Evolutionary conservation across 2,113 vertebrate genomes (phyloP).

Genomic region (Toxotes chatareus): DNA sequence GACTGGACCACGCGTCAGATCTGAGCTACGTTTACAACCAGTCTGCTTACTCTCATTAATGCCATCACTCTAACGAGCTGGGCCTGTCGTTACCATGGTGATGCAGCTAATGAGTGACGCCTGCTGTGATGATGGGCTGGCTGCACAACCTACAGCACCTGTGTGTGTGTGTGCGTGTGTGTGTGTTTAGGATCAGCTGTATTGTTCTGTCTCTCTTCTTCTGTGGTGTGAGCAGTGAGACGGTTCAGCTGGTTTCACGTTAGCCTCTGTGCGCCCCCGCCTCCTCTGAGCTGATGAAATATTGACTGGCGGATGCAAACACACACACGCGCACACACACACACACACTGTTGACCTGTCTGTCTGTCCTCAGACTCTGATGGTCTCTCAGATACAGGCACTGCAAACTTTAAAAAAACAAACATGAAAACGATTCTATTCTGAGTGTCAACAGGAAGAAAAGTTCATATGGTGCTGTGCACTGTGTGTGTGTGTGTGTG

Average conservation of each 20-base stretch:
- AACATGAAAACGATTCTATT: neutral
- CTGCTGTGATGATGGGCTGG: conserved; percentile 28
- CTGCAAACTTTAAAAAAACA: too few species aligned
- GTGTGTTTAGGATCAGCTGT: conserved; percentile 26
- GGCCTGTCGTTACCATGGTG: conserved; percentile 35
- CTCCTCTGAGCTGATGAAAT: neutral
- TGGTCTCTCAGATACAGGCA: neutral
- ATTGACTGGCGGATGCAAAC: neutral
- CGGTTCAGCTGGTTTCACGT: conserved; percentile 9
- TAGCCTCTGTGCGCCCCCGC: neutral
- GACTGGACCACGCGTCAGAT: too few species aligned
- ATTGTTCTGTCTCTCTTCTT: conserved; percentile 33
- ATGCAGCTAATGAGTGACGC: conserved; percentile 47
- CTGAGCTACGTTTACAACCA: too few species aligned
- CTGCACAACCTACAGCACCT: conserved; percentile 37
- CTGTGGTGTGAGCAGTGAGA: neutral
- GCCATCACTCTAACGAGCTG: conserved; percentile 23
- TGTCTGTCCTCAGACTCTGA: neutral
- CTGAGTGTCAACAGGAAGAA: neutral
- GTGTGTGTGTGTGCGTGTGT: conserved; percentile 12
- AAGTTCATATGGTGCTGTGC: neutral
- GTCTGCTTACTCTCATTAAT: neutral
- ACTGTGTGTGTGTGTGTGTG: conserved; percentile 8
- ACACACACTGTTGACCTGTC: neutral
- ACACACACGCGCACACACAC: neutral